phyloP scores from a whole-genome alignment of 2,797 vertebrate genomes.

The Tarsius wallacei region DNA sequence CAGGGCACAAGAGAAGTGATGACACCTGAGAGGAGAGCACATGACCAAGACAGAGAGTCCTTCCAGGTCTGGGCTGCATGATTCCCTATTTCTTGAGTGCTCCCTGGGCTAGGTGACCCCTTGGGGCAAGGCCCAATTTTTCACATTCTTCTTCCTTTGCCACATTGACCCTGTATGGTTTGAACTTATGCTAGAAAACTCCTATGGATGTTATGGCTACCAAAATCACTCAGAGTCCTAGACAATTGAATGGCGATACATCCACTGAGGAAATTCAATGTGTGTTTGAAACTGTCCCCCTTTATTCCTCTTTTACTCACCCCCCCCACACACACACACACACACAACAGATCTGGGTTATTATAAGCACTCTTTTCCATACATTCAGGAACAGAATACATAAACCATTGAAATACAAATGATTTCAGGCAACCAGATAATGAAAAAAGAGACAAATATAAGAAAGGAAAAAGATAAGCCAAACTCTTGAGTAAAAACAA shows the following conservation, averaged over 20 bases:
- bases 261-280: too few relatives aligned
- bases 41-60: too few relatives aligned
- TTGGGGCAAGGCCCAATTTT: not conserved
- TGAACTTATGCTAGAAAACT: not conserved
- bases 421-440: not conserved
- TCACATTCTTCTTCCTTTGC: not conserved
- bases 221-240: not conserved
- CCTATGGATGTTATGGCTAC: not conserved
- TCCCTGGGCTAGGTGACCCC: not conserved
- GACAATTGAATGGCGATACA: rapidly evolving
- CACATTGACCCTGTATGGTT: not conserved
- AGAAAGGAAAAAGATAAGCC: not conserved
- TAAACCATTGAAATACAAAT: not conserved
- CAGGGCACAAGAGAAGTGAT: not conserved
- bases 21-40: too few relatives aligned
- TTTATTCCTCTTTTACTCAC: not conserved
- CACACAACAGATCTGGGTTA: not conserved
- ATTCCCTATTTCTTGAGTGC: not conserved
- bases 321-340: not conserved
- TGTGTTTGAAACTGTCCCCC: too few relatives aligned
- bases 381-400: not conserved
- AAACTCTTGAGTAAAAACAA: not conserved
- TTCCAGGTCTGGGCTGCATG: not conserved
- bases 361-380: rapidly evolving
- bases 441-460: not conserved